Evolutionary conservation across 2,888 invertebrate species (phyloP).

Genomic region (Carabus problematicus): DNA sequence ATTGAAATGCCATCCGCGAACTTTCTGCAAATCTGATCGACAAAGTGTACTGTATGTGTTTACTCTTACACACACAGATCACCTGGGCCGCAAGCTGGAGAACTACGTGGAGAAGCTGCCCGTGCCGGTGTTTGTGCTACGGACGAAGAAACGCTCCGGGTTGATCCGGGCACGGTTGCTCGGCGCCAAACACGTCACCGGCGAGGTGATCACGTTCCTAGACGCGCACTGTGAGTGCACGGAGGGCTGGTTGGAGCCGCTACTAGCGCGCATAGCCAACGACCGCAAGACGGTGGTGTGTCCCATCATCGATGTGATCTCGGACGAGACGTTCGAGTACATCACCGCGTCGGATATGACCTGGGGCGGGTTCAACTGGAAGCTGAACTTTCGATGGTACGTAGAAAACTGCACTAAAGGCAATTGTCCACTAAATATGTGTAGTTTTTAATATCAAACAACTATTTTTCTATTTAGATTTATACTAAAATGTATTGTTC

Average conservation of each 20-base stretch:
- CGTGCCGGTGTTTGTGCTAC: constrained; percentile 84
- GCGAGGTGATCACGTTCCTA: constrained; percentile 93
- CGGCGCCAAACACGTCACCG: constrained; percentile 91
- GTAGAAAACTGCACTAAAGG: constrained; percentile 47
- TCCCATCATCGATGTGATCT: constrained; percentile 98
- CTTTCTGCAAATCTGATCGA: not conserved
- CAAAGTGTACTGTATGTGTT: too few relatives aligned
- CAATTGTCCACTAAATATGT: not conserved
- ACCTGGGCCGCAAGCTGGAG: constrained; percentile 87
- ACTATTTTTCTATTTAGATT: not conserved
- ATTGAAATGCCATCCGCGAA: not conserved
- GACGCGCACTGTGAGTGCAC: constrained; percentile 99
- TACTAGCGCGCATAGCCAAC: constrained; percentile 88
- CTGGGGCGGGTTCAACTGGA: constrained; percentile 99
- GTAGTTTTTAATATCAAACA: not conserved
- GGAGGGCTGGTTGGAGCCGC: constrained; percentile 98
- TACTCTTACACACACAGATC: too few relatives aligned
- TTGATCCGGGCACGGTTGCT: constrained; percentile 93
- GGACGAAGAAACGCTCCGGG: constrained; percentile 93
- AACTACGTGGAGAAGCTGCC: constrained; percentile 86
- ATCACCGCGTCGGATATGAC: constrained; percentile 99
- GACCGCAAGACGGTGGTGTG: constrained; percentile 95
- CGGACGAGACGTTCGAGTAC: constrained; percentile 98
- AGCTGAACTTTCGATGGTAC: constrained; percentile 97
- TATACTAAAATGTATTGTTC: not conserved